Conservation (phyloP, 2,888 invertebrate species). For the Apotomis capreana region DNA sequence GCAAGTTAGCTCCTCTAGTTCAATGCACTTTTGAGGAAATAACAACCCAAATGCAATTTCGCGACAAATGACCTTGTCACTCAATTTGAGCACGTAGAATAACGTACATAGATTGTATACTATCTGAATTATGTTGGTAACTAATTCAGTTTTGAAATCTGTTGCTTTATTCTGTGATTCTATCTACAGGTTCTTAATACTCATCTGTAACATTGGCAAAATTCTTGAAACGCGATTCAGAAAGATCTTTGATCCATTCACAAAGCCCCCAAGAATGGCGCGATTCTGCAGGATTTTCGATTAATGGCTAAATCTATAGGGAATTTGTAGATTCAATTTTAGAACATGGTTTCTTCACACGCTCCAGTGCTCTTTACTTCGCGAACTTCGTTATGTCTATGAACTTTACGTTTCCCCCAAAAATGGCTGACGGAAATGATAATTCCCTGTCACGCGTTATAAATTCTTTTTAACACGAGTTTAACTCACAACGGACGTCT, state of each 20-base stretch:
- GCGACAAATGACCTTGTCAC: conserved; percentile 3
- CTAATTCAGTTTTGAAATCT: no score
- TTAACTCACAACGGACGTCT: conserved; percentile 54
- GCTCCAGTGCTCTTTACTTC: not conserved
- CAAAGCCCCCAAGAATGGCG: no score
- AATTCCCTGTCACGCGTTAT: conserved; percentile 67
- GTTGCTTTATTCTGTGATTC: no score
- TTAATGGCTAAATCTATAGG: no score
- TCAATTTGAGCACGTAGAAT: not conserved
- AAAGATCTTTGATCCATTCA: no score
- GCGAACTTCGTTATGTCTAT: not conserved
- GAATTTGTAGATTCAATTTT: not conserved
- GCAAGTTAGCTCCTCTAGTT: conserved; percentile 26
- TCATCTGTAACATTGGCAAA: no score
- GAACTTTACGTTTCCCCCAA: not conserved
- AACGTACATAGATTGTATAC: not conserved
- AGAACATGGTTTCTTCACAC: not conserved
- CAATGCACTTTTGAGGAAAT: conserved; percentile 41
- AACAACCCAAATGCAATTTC: conserved; percentile 7
- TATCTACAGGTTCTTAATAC: no score
- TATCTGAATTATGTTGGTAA: no score
- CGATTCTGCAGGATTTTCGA: no score
- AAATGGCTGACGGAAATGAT: conserved; percentile 42
- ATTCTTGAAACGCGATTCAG: no score
- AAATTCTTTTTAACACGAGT: conserved; percentile 67